Percentiles rank a stretch among this genome's conserved stretches.
Conservation (phyloP, 2,888 invertebrate genomes). For the Pemphredon lugubris region DNA sequence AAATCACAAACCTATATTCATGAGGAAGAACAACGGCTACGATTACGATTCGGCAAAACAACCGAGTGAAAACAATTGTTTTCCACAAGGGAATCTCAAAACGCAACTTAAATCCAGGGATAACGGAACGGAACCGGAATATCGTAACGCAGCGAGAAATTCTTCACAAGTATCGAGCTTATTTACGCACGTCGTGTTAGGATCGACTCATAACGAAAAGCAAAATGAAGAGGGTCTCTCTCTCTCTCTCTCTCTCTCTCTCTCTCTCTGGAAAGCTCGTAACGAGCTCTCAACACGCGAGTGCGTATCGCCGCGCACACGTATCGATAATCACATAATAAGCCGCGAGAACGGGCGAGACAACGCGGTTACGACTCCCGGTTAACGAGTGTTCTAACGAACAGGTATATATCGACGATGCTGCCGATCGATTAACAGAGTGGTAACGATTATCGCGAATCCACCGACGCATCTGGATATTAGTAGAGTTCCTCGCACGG, state of each 20-base stretch:
- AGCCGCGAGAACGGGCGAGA: constrained; percentile 25
- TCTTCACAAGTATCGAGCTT: neutral
- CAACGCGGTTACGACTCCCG: constrained; percentile 23
- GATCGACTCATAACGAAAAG: neutral
- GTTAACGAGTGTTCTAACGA: constrained; percentile 48
- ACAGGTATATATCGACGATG: constrained; percentile 30
- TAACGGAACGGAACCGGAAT: no score
- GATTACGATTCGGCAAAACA: no score
- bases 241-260: neutral
- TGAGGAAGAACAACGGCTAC: no score
- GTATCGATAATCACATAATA: constrained; percentile 49
- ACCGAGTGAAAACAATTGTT: no score
- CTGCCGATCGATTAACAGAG: constrained; percentile 53
- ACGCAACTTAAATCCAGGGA: no score
- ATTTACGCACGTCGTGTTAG: neutral
- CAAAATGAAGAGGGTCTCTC: neutral
- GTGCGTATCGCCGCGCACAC: constrained; percentile 30
- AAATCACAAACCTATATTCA: no score
- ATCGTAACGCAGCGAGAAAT: neutral
- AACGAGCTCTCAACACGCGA: neutral
- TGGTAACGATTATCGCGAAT: constrained; percentile 54
- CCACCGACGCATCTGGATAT: constrained; percentile 58
- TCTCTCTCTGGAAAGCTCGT: neutral
- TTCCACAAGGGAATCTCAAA: no score
- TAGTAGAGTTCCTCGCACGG: constrained; percentile 4